Conservation (phyloP, 2,888 invertebrate species). For the Pemphredon lugubris region DNA sequence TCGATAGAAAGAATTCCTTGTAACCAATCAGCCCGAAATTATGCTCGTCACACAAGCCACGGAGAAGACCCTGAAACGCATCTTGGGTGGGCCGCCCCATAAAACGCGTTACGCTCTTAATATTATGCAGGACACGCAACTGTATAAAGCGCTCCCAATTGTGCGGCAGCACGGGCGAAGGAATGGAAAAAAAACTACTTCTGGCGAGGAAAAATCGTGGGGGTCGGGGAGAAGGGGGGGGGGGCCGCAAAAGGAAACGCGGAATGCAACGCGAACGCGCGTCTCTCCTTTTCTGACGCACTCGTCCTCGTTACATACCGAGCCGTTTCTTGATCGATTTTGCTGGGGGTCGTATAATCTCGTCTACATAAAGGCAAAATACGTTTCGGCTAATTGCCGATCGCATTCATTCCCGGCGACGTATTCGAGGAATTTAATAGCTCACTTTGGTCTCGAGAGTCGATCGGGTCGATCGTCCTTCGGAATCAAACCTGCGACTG, state of each 20-base stretch:
- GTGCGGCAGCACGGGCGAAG: slow-evolving; percentile 47
- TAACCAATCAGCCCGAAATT: slow-evolving; percentile 36
- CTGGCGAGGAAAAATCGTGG: slow-evolving; percentile 53
- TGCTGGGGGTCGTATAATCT: slow-evolving; percentile 45
- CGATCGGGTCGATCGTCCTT: background rate
- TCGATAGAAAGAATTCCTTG: slow-evolving; percentile 34
- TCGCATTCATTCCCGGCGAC: slow-evolving; percentile 44
- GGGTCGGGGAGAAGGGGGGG: too few relatives aligned
- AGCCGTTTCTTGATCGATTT: slow-evolving; percentile 43
- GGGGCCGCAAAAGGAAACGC: slow-evolving; percentile 34
- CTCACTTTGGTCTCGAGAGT: slow-evolving; percentile 42
- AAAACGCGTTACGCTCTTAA: slow-evolving; percentile 73
- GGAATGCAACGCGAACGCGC: slow-evolving; percentile 48
- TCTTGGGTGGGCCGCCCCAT: slow-evolving; percentile 74
- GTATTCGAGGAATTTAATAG: slow-evolving; percentile 51
- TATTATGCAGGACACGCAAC: slow-evolving; percentile 74
- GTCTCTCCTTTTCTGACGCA: slow-evolving; percentile 41
- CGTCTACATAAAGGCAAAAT: slow-evolving; percentile 47
- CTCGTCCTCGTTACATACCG: slow-evolving; percentile 42
- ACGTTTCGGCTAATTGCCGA: slow-evolving; percentile 48
- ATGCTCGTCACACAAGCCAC: slow-evolving; percentile 14
- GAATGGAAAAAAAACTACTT: slow-evolving; percentile 26
- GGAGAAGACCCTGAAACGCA: slow-evolving; percentile 29
- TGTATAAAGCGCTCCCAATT: slow-evolving; percentile 68
- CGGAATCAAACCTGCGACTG: too few relatives aligned